phyloP scores from a whole-genome alignment of 2,888 invertebrate genomes.

The Silvanus unidentatus region DNA sequence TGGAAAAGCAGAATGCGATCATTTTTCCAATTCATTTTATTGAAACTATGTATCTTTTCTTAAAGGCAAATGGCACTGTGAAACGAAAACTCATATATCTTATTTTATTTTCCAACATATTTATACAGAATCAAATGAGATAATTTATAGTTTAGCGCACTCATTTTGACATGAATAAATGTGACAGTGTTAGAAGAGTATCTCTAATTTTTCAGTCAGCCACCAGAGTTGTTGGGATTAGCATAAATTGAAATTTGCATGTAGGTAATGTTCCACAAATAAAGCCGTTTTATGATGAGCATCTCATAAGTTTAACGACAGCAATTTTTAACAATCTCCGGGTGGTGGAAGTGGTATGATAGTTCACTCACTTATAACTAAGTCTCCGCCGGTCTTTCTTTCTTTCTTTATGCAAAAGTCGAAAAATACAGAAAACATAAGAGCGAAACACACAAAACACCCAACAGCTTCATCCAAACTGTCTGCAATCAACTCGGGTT shows the following conservation, averaged over 20 bases:
- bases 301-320: conserved; percentile 17
- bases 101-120: too few species aligned
- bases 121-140: neutral
- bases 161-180: conserved; percentile 14
- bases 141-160: conserved; percentile 11
- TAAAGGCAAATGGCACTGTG: too few species aligned
- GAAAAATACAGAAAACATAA: too few species aligned
- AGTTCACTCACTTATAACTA: neutral
- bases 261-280: conserved; percentile 24
- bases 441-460: too few species aligned
- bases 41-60: too few species aligned
- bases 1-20: too few species aligned
- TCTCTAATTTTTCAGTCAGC: conserved; percentile 25
- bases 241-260: conserved; percentile 28
- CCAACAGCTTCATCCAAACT: too few species aligned
- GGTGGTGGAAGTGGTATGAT: neutral
- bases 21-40: too few species aligned
- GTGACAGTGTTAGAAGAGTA: conserved; percentile 10
- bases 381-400: conserved; percentile 1
- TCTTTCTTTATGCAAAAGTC: too few species aligned
- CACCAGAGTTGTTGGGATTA: conserved; percentile 13
- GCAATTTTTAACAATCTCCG: conserved; percentile 19
- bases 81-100: too few species aligned
- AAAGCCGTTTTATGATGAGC: conserved; percentile 18
- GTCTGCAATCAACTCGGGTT: too few species aligned